Percentiles rank a stretch among this genome's conserved stretches.
phyloP scores from a whole-genome alignment of 2,888 invertebrate species.

The Synanthedon vespiformis region DNA sequence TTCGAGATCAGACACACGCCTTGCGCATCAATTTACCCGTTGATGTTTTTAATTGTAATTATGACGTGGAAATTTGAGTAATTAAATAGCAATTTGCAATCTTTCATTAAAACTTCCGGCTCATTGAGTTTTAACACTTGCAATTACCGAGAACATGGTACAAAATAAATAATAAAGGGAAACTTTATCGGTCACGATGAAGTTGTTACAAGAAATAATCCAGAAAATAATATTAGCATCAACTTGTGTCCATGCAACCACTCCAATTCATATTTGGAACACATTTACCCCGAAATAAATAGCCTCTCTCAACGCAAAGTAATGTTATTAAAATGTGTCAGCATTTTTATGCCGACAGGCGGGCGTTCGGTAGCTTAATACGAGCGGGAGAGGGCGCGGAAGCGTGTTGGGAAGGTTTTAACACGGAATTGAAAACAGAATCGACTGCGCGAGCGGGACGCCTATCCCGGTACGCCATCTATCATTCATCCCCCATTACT shows the following conservation, averaged over 20 bases:
- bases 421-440: background rate
- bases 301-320: conserved; percentile 61
- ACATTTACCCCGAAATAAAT: conserved; percentile 59
- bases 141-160: conserved; percentile 9
- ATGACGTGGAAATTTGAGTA: too few relatives aligned
- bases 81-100: too few relatives aligned
- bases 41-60: conserved; percentile 35
- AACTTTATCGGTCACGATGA: too few relatives aligned
- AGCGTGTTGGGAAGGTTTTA: background rate
- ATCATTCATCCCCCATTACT: conserved; percentile 71
- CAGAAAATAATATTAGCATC: too few relatives aligned
- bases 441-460: conserved; percentile 15
- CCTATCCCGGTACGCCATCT: conserved; percentile 51
- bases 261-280: conserved; percentile 65
- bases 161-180: too few relatives aligned
- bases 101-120: too few relatives aligned
- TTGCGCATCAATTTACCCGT: conserved; percentile 24
- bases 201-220: too few relatives aligned
- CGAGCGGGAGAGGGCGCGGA: background rate
- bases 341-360: conserved; percentile 49
- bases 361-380: conserved; percentile 2
- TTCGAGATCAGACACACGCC: conserved; percentile 49
- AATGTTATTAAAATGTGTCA: conserved; percentile 71
- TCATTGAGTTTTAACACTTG: too few relatives aligned
- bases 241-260: conserved; percentile 40